Percentiles rank a stretch among this genome's conserved stretches.
Conservation (phyloP, 2,888 invertebrate species). For the Lasioglossum oenotherae region DNA sequence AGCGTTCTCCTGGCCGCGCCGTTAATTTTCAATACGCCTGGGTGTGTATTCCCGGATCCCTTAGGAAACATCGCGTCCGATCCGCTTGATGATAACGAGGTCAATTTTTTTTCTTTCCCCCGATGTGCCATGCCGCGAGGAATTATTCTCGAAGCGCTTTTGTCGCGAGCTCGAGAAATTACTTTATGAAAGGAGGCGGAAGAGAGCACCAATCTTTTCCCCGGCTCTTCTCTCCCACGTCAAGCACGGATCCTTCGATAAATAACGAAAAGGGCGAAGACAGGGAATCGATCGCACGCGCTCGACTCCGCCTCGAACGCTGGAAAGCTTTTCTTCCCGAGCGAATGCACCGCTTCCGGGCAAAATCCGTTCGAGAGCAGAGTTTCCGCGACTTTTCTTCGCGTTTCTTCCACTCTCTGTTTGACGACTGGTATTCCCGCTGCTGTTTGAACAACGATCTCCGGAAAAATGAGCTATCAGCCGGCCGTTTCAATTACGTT, state of each 20-base stretch:
- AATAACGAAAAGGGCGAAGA: conserved; percentile 18
- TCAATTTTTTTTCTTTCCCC: background rate
- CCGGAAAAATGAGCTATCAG: conserved; percentile 34
- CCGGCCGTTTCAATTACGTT: conserved; percentile 33
- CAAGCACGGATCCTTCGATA: conserved; percentile 6
- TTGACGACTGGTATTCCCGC: conserved; percentile 23
- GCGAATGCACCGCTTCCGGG: conserved; percentile 42
- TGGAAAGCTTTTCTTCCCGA: conserved; percentile 34
- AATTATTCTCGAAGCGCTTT: conserved; percentile 1
- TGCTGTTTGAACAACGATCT: conserved; percentile 39
- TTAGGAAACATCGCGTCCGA: background rate
- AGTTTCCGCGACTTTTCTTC: conserved; percentile 25
- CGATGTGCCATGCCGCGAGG: background rate
- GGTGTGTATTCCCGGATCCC: background rate
- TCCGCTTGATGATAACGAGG: background rate
- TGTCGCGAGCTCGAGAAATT: background rate
- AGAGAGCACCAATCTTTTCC: background rate
- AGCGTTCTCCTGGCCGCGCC: background rate
- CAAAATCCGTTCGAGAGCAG: conserved; percentile 34
- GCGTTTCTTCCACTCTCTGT: conserved; percentile 20
- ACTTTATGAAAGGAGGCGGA: background rate
- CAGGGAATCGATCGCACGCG: conserved; percentile 37
- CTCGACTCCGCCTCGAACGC: conserved; percentile 6
- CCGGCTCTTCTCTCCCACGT: background rate
- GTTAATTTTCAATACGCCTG: background rate